Evolutionary conservation across 2,797 vertebrate genomes (phyloP).

Genomic region (Pampus argenteus): DNA sequence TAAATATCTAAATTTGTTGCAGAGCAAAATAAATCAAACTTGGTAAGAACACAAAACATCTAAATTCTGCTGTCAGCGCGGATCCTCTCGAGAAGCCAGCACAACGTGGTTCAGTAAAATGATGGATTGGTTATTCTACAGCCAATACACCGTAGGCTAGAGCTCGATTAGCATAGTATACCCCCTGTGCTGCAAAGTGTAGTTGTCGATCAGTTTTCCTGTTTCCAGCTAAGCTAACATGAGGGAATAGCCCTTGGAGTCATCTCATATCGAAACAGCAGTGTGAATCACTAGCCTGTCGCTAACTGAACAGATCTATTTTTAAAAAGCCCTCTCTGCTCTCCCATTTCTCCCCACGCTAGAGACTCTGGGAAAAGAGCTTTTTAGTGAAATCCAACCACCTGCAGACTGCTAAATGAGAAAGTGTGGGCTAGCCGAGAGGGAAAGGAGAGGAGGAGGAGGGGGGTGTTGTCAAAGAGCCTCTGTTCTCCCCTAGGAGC

Average conservation of each 20-base stretch:
- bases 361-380: slow-evolving; percentile 78
- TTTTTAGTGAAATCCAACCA: slow-evolving; percentile 86
- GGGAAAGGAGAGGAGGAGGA: slow-evolving; percentile 59
- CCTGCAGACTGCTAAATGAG: slow-evolving; percentile 87
- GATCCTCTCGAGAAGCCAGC: slow-evolving; percentile 17
- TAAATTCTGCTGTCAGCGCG: slow-evolving; percentile 11
- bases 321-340: slow-evolving; percentile 73
- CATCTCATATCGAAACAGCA: slow-evolving; percentile 66
- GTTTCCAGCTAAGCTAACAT: slow-evolving; percentile 52
- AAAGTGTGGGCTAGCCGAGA: slow-evolving; percentile 82
- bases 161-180: slow-evolving; percentile 39
- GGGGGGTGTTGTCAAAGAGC: slow-evolving; percentile 80
- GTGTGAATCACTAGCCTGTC: slow-evolving; percentile 71
- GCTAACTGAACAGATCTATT: slow-evolving; percentile 79
- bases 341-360: slow-evolving; percentile 66
- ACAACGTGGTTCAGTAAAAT: slow-evolving; percentile 20
- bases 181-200: slow-evolving; percentile 35
- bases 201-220: slow-evolving; percentile 51
- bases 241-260: slow-evolving; percentile 61
- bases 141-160: slow-evolving; percentile 35
- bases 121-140: slow-evolving; percentile 40
- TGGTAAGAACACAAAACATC: not conserved
- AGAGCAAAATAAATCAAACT: not conserved
- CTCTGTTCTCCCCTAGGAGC: slow-evolving; percentile 83
- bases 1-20: slow-evolving; percentile 27